Conservation (phyloP, 2,113 vertebrate genomes). For the Chelonoidis abingdonii region DNA sequence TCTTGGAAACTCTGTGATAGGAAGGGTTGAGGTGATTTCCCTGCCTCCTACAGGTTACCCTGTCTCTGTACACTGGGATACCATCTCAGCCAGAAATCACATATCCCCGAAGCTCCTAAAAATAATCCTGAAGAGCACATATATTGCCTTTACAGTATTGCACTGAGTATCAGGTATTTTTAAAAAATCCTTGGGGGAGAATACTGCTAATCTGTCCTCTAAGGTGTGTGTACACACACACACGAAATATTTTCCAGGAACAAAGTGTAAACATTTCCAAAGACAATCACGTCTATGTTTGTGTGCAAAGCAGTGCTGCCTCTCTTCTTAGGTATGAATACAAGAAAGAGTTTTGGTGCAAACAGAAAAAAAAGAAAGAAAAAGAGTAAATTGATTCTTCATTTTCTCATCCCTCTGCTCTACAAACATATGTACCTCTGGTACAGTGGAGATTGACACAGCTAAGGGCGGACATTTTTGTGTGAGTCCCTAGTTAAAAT, state of each 20-base stretch:
- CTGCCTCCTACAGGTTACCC: neutral
- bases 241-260: neutral
- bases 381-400: neutral
- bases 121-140: neutral
- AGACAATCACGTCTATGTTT: neutral
- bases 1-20: neutral
- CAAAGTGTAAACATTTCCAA: neutral
- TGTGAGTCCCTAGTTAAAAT: constrained; percentile 34
- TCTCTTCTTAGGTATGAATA: neutral
- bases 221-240: fast-evolving
- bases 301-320: neutral
- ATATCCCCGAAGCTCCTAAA: neutral
- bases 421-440: neutral
- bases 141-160: neutral
- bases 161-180: neutral
- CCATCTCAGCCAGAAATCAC: neutral
- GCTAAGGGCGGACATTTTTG: neutral
- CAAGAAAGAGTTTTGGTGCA: neutral
- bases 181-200: neutral
- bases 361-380: neutral
- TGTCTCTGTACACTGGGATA: neutral
- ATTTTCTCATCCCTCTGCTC: neutral
- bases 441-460: neutral
- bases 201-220: neutral
- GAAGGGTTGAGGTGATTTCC: neutral